phyloP scores from a whole-genome alignment of 2,113 vertebrate genomes.

The Arothron firmamentum region DNA sequence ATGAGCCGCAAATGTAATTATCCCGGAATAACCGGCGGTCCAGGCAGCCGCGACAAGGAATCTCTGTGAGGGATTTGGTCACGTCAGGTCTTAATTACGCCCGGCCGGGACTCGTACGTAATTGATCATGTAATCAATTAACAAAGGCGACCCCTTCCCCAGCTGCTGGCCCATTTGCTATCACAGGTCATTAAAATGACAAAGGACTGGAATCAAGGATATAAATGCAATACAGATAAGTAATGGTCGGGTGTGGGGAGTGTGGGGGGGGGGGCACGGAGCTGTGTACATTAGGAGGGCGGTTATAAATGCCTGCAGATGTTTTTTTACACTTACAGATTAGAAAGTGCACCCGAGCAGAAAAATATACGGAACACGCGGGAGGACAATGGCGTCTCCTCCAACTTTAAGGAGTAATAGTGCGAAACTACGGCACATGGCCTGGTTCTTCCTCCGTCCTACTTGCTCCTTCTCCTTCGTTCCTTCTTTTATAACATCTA shows the following conservation, averaged over 20 bases:
- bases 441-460: constrained; percentile 33
- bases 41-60: constrained; percentile 30
- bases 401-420: constrained; percentile 31
- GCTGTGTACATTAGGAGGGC: constrained; percentile 18
- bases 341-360: constrained; percentile 16
- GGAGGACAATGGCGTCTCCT: constrained; percentile 5
- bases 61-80: constrained; percentile 49
- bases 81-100: constrained; percentile 59
- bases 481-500: constrained; percentile 9
- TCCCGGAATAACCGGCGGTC: constrained; percentile 38
- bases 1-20: background rate
- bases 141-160: constrained; percentile 40
- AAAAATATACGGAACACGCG: constrained; percentile 14
- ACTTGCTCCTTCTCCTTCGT: constrained; percentile 24
- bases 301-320: constrained; percentile 17
- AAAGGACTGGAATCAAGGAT: constrained; percentile 35
- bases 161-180: constrained; percentile 61
- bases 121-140: constrained; percentile 74
- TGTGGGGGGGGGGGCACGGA: too few relatives aligned
- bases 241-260: constrained; percentile 12
- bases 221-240: constrained; percentile 40
- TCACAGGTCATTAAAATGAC: constrained; percentile 69
- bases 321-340: constrained; percentile 27
- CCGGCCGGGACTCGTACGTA: constrained; percentile 46
- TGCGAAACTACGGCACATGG: constrained; percentile 6